These are phyloP conservation scores for Scaptomyza cyrtandrae DNA, from an alignment of 2,888 invertebrate species.

Conservation along the genomic window DNA sequence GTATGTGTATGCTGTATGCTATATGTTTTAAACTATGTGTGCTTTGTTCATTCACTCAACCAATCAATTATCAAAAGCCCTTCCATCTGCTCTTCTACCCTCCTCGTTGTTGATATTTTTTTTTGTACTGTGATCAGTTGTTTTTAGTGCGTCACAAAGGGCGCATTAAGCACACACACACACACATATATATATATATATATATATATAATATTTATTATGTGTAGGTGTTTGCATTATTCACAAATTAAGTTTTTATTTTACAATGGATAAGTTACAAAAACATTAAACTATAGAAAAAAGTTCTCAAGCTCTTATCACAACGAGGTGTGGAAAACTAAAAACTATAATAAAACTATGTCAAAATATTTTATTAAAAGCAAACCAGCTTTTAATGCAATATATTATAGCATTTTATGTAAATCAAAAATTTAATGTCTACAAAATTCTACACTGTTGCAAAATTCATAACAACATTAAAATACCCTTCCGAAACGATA, in stretches of 20 bases:
- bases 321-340: background rate
- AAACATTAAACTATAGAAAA: slow-evolving; percentile 5
- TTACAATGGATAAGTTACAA: slow-evolving; percentile 43
- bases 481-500: no score
- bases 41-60: slow-evolving; percentile 16
- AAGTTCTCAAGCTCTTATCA: background rate
- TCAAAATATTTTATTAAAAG: background rate
- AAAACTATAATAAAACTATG: background rate
- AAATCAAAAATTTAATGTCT: background rate
- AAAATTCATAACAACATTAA: background rate
- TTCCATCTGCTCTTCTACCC: background rate
- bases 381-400: background rate
- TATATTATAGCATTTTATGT: background rate
- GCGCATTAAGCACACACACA: slow-evolving; percentile 17
- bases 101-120: background rate
- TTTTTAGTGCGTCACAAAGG: slow-evolving; percentile 51
- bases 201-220: no score
- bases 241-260: slow-evolving; percentile 54
- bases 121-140: slow-evolving; percentile 45
- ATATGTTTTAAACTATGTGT: background rate
- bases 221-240: slow-evolving; percentile 27
- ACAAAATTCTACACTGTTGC: background rate
- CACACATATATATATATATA: no score
- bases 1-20: background rate
- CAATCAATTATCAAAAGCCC: slow-evolving; percentile 33